Conservation (phyloP, 2,888 invertebrate species). For the Cephonodes hylas region DNA sequence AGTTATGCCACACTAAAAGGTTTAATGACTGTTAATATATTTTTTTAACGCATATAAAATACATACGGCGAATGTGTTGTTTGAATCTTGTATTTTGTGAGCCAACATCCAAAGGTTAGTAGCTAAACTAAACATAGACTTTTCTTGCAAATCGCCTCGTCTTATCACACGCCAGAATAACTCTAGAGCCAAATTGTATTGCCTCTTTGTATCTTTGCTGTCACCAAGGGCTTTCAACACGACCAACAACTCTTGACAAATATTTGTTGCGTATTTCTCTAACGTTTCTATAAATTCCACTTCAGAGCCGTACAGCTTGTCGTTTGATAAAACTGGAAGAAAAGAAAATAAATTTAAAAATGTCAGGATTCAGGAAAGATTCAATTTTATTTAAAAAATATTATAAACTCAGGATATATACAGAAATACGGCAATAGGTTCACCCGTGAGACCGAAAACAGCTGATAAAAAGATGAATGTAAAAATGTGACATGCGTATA, state of each 20-base stretch:
- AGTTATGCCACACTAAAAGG: too few species aligned
- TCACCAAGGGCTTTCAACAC: slow-evolving; percentile 86
- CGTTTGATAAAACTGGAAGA: slow-evolving; percentile 92
- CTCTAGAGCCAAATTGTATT: slow-evolving; percentile 87
- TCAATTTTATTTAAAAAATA: too few species aligned
- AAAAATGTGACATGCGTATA: too few species aligned
- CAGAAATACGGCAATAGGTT: too few species aligned
- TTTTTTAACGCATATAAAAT: not conserved
- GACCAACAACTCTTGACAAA: slow-evolving; percentile 88
- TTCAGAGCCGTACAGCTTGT: slow-evolving; percentile 94
- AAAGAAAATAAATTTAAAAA: slow-evolving; percentile 13
- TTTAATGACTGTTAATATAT: not conserved
- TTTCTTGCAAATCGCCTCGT: slow-evolving; percentile 83
- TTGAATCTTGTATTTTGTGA: slow-evolving; percentile 78
- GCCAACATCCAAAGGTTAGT: slow-evolving; percentile 91
- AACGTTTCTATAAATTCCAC: slow-evolving; percentile 91
- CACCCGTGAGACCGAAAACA: too few species aligned
- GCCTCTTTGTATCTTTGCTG: slow-evolving; percentile 83
- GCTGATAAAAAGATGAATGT: too few species aligned
- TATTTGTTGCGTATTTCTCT: slow-evolving; percentile 87
- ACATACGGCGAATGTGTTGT: slow-evolving; percentile 34
- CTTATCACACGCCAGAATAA: slow-evolving; percentile 85
- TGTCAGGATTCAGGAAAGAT: not conserved
- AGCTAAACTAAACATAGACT: slow-evolving; percentile 85
- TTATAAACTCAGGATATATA: too few species aligned